Base-by-base conservation (phyloP, 2,797 vertebrate genomes). In the Siniperca scherzeri region DNA sequence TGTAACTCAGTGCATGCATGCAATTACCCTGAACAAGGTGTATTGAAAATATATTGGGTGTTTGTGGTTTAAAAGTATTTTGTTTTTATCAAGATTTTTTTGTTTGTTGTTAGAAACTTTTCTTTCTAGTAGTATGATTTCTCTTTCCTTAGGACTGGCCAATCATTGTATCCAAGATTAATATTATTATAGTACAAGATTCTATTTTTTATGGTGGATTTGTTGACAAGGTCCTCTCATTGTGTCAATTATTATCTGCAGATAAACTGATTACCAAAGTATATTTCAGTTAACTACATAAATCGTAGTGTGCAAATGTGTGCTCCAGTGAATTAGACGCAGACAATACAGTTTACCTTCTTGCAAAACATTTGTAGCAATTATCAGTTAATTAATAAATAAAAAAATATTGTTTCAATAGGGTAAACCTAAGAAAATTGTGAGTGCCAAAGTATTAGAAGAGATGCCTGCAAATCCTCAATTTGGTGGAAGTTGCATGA, bases 1-100 rank as follows among this genome's bases (percentile, higher is more conserved):
- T 96, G 94, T 95, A 94, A 91, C 91, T 95, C 92, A 92, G 94
- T 93, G 96, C 96, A 96, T 96, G 96, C 96, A 95, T 96, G 96
- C 93, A 93, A 94, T 92, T 93, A 93, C 93, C 93, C 94, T 94
- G 89, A 95, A 93, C 89, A 96, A 96, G 91, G 94, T 95, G 93
- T 95, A 92, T 91, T 94, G 93, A 93, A 89, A 92, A 95, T 95
- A 95, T 95, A 95, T 94, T 94, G 94, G 88, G 89, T 96, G 94
- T 96, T 95, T 94, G 95, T 96, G 93, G 90, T 95, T 91, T 89
- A 89, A 83, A 90, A 92, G 92, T 96, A 93, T 93, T 96, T 90
- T 89, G 85, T 93, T 95, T 87, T 80, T 82, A 89, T 91, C 82
- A 81, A n/a, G n/a, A n/a, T n/a, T n/a, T n/a, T n/a, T n/a, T n/a